Percentiles rank a stretch among this genome's conserved stretches.
Conservation (phyloP, 53 echinoderm and acorn worm genomes). For the Holothuria scabra region DNA sequence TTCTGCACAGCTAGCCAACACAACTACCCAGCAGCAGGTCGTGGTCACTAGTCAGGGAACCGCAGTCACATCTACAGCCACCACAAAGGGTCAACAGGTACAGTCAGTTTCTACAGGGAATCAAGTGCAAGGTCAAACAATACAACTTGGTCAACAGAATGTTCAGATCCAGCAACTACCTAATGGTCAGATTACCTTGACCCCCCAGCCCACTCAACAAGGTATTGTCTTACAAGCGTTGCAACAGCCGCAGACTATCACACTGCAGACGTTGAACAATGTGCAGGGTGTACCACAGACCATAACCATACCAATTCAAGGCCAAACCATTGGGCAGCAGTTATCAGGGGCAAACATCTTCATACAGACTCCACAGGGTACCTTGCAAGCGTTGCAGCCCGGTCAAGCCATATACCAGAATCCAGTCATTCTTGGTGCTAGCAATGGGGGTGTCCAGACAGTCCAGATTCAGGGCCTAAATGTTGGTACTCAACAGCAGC, state of each 20-base stretch:
- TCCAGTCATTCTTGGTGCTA: constrained; percentile 7
- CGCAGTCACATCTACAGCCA: background rate
- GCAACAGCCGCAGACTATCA: constrained; percentile 71
- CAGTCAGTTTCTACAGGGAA: constrained; percentile 3
- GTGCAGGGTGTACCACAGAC: constrained; percentile 57
- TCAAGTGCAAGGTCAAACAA: constrained; percentile 28
- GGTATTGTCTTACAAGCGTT: constrained; percentile 62
- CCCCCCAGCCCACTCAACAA: constrained; percentile 54
- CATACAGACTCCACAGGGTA: constrained; percentile 45
- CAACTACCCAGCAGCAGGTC: constrained; percentile 1
- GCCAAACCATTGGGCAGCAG: constrained; percentile 17
- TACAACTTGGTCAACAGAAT: constrained; percentile 27
- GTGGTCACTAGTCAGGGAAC: constrained; percentile 15
- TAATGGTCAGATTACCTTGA: constrained; percentile 39
- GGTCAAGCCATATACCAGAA: constrained; percentile 37
- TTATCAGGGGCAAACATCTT: constrained; percentile 30
- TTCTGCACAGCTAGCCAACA: background rate
- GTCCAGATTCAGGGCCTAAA: constrained; percentile 27
- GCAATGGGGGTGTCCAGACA: constrained; percentile 27
- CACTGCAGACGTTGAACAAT: constrained; percentile 54
- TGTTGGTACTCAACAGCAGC: constrained; percentile 50
- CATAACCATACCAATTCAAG: constrained; percentile 64
- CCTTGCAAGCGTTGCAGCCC: constrained; percentile 32
- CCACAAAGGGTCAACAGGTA: background rate
- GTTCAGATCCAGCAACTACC: constrained; percentile 40